Percentiles rank a stretch among this genome's conserved stretches.
Conservation (phyloP, 1,140 invertebrate genomes). For the Pseudomyrmex sp. region DNA sequence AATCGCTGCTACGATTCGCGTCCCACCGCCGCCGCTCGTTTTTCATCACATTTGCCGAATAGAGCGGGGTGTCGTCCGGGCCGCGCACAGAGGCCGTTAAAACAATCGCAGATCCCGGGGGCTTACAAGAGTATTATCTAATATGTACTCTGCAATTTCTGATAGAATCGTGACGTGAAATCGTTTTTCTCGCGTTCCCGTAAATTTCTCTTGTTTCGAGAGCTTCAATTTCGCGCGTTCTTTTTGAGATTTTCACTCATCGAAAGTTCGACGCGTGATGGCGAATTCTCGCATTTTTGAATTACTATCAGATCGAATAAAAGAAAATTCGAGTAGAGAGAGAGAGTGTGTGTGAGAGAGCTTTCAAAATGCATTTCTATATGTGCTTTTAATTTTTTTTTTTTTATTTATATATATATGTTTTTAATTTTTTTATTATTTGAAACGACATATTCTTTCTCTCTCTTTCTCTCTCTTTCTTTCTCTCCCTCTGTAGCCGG, state of each 20-base stretch:
- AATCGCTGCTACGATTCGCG: slow-evolving; percentile 40
- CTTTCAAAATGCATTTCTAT: too few species aligned
- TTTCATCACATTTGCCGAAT: slow-evolving; percentile 42
- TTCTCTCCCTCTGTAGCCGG: too few species aligned
- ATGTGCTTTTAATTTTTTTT: too few species aligned
- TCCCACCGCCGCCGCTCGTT: slow-evolving; percentile 30
- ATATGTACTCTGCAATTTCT: slow-evolving; percentile 50
- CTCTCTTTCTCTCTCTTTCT: too few species aligned
- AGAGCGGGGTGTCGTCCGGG: slow-evolving; percentile 26
- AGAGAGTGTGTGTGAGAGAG: too few species aligned
- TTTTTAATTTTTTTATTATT: neutral
- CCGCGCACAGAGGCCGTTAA: slow-evolving; percentile 17
- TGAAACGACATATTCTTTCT: too few species aligned
- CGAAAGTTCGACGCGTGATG: too few species aligned
- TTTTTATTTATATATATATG: too few species aligned
- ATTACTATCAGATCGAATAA: too few species aligned
- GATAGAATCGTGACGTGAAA: slow-evolving; percentile 20
- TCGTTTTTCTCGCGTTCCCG: neutral
- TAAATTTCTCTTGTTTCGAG: neutral
- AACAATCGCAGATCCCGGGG: slow-evolving; percentile 50
- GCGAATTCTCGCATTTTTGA: too few species aligned
- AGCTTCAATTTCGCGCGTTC: neutral
- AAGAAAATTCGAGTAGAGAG: too few species aligned
- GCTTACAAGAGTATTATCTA: slow-evolving; percentile 60
- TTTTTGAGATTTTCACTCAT: too few species aligned